Conservation (phyloP, 2,113 vertebrate species). For the Holacanthus passer region DNA sequence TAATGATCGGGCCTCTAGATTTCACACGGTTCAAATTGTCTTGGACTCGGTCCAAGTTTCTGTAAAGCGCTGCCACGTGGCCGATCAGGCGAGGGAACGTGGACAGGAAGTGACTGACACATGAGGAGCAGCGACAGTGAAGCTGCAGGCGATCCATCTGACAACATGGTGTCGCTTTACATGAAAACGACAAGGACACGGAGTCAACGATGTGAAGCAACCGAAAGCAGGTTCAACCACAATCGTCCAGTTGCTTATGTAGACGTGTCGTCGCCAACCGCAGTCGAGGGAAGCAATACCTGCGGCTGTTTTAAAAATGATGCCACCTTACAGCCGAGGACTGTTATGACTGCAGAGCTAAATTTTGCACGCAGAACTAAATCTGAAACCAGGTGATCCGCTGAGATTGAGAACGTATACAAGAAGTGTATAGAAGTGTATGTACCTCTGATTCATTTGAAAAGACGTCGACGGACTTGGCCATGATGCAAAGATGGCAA, state of each 20-base stretch:
- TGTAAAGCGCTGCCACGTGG: neutral
- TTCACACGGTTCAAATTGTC: neutral
- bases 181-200: neutral
- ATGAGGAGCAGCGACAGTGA: neutral
- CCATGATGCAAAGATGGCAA: too few species aligned
- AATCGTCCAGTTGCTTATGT: neutral
- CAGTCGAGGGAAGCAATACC: neutral
- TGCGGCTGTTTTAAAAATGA: neutral
- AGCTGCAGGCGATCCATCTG: neutral
- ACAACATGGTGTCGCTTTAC: conserved; percentile 9
- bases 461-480: too few species aligned
- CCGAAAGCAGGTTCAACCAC: neutral
- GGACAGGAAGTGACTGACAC: conserved; percentile 2
- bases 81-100: neutral
- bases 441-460: too few species aligned
- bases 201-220: neutral
- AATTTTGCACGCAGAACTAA: too few species aligned
- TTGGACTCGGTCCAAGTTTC: neutral
- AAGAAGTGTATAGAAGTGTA: too few species aligned
- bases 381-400: too few species aligned
- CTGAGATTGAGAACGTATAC: too few species aligned
- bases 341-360: too few species aligned
- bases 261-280: neutral
- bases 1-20: neutral
- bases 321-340: too few species aligned